A percentile compares a stretch with the other conserved stretches of the same genome.
Evolutionary conservation across 2,113 vertebrate species (phyloP).

Genomic region (Brachionichthys hirsutus): DNA sequence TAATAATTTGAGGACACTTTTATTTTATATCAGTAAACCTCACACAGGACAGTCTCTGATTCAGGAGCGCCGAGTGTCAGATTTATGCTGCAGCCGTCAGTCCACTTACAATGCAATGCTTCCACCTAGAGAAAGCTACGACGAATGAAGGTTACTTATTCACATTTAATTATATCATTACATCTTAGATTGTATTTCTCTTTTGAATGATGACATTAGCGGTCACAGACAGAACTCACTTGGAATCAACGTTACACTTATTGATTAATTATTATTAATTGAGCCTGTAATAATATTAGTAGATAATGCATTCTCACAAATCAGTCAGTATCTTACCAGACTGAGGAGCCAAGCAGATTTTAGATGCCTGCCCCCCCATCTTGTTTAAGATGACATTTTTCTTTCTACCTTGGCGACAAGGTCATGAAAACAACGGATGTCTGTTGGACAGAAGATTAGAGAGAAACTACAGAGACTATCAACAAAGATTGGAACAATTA

Average conservation of each 20-base stretch:
- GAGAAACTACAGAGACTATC: conserved; percentile 4
- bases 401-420: conserved; percentile 11
- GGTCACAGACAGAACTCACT: no score
- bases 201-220: no score
- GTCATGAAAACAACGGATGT: conserved; percentile 43
- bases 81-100: neutral
- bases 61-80: neutral
- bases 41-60: neutral
- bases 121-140: conserved; percentile 43
- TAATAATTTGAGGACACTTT: neutral
- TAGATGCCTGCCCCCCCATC: neutral
- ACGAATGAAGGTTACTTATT: neutral
- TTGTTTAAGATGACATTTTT: neutral
- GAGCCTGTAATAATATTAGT: no score
- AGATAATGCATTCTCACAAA: neutral
- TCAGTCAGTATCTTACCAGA: neutral
- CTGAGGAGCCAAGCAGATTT: neutral
- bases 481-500: neutral
- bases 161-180: neutral
- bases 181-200: no score
- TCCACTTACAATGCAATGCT: conserved; percentile 38
- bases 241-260: no score
- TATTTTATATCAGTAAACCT: neutral
- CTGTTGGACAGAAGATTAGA: conserved; percentile 8
- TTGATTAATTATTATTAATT: no score